phyloP scores from a whole-genome alignment of 2,113 vertebrate genomes.

The Corythornis madagascariensis region DNA sequence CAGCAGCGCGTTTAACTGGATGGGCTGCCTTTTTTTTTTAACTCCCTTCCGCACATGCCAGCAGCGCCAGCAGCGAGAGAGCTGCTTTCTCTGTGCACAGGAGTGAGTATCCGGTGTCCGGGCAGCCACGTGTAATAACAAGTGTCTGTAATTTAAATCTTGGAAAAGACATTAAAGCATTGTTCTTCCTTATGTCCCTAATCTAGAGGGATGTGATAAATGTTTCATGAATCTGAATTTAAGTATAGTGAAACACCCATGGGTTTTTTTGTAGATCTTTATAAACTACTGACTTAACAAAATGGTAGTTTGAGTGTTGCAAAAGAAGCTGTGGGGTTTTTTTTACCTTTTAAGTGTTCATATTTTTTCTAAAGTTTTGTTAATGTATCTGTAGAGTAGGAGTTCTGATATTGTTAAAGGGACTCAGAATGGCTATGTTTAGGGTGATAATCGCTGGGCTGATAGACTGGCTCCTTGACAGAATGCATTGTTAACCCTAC shows the following conservation, averaged over 20 bases:
- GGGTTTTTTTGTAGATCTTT: background rate
- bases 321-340: background rate
- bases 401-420: background rate
- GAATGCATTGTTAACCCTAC: no score
- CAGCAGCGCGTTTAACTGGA: no score
- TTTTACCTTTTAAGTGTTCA: background rate
- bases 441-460: no score
- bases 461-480: no score
- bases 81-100: no score
- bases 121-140: background rate
- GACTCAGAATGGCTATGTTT: no score
- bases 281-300: background rate
- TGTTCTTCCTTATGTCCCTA: background rate
- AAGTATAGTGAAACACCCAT: background rate
- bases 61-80: no score
- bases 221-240: background rate
- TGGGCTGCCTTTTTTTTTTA: no score
- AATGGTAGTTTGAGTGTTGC: background rate
- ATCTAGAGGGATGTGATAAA: background rate
- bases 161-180: background rate
- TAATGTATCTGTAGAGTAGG: background rate
- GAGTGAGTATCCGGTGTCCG: no score
- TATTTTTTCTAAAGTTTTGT: background rate
- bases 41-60: no score
- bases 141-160: background rate